These are phyloP conservation scores for Porites rus DNA, from an alignment of 92 coral and sea anemone genomes.

Conservation along the genomic window DNA sequence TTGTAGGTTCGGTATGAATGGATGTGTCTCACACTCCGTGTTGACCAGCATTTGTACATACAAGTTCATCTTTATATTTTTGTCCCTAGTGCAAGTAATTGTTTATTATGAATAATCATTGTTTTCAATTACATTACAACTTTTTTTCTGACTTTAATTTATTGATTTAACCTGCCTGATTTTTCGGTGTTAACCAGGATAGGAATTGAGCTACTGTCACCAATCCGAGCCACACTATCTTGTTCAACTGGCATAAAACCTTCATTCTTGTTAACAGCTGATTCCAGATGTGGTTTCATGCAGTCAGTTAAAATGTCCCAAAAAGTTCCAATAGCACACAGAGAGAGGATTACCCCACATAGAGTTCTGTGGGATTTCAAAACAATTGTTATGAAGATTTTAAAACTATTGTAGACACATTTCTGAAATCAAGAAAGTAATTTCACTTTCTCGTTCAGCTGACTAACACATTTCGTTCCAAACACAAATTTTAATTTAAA, in stretches of 20 bases:
- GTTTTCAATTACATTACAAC: no score
- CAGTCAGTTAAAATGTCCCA: constrained; percentile 4
- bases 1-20: no score
- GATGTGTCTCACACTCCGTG: no score
- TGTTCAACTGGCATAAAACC: not conserved
- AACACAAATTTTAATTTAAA: no score
- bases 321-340: constrained; percentile 1
- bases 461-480: no score
- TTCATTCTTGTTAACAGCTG: constrained; percentile 13
- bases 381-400: not conserved
- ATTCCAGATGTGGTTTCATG: not conserved
- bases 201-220: not conserved
- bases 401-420: not conserved
- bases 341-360: constrained; percentile 14
- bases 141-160: not conserved
- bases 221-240: not conserved
- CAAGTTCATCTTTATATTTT: no score
- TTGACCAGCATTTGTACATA: no score
- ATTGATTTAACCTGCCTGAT: not conserved
- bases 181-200: not conserved
- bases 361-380: not conserved
- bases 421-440: not conserved
- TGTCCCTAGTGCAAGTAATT: no score
- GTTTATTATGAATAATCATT: not conserved
- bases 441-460: not conserved